A percentile compares a stretch with the other conserved stretches of the same genome.
These are phyloP conservation scores for Novumbra hubbsi DNA, from an alignment of 2,797 vertebrate genomes.

Conservation along the genomic window DNA sequence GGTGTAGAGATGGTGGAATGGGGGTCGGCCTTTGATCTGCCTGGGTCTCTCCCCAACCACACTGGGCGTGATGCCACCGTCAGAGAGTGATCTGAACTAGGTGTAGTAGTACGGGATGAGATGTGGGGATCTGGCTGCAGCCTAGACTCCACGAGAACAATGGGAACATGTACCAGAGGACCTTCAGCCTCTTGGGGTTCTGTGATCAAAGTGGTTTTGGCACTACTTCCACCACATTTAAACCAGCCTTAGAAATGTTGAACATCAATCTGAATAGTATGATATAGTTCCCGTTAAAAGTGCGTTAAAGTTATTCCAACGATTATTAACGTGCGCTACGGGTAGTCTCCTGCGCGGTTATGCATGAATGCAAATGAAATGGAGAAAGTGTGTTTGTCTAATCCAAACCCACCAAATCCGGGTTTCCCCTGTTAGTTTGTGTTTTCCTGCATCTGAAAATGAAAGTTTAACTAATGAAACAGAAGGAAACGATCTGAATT, in stretches of 20 bases:
- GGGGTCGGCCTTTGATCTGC: slow-evolving; percentile 60
- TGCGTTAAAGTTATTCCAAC: not conserved
- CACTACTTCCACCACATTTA: not conserved
- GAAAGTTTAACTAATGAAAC: not conserved
- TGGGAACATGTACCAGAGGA: not conserved
- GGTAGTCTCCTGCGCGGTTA: not conserved
- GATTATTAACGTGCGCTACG: not conserved
- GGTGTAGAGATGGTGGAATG: slow-evolving; percentile 33
- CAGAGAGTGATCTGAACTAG: slow-evolving; percentile 11
- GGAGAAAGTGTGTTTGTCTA: not conserved
- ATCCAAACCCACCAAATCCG: not conserved
- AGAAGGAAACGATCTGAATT: not conserved
- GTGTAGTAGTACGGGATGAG: slow-evolving; percentile 1
- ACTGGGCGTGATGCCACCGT: slow-evolving; percentile 7
- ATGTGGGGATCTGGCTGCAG: slow-evolving; percentile 22
- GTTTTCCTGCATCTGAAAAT: not conserved
- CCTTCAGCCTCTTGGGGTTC: not conserved
- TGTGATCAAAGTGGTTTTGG: not conserved
- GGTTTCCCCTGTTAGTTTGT: not conserved
- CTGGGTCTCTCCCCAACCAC: slow-evolving; percentile 15
- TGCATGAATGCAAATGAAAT: not conserved
- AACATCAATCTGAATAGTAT: not conserved
- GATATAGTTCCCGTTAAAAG: not conserved
- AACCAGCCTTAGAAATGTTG: not conserved
- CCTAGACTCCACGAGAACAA: not conserved